Percentiles rank a stretch among this genome's conserved stretches.
These are phyloP conservation scores for Bombus superbus DNA, from an alignment of 1,140 invertebrate genomes.

Conservation along the genomic window DNA sequence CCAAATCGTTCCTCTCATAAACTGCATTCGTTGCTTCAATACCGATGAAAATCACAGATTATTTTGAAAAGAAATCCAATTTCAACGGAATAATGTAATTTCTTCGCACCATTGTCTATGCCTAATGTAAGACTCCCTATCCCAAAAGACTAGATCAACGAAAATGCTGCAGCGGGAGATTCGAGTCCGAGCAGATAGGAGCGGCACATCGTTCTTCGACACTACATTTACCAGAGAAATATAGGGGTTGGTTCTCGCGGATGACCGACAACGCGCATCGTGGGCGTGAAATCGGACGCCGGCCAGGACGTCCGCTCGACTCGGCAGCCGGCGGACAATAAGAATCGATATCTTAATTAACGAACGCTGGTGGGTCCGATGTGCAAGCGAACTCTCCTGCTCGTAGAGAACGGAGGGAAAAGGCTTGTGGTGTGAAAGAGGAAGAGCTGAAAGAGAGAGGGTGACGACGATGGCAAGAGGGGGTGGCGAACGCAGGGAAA, in stretches of 20 bases:
- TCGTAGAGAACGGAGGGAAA: slow-evolving; percentile 49
- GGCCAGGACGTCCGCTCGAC: slow-evolving; percentile 73
- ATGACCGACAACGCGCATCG: slow-evolving; percentile 66
- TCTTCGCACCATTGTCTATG: not conserved
- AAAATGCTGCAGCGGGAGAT: not conserved
- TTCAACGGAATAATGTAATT: not conserved
- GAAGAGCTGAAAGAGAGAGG: slow-evolving; percentile 30
- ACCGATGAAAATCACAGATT: not conserved
- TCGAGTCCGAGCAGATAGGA: not conserved
- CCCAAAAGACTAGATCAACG: no score
- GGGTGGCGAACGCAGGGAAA: slow-evolving; percentile 65
- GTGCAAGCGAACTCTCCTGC: slow-evolving; percentile 58
- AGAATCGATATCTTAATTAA: slow-evolving; percentile 83
- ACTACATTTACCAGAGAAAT: slow-evolving; percentile 8
- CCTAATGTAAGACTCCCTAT: no score
- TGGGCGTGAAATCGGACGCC: slow-evolving; percentile 70
- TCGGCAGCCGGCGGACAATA: slow-evolving; percentile 75
- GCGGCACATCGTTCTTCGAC: not conserved
- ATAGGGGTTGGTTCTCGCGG: slow-evolving; percentile 59
- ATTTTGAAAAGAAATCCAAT: not conserved
- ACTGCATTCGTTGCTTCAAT: not conserved
- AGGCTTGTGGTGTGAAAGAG: slow-evolving; percentile 40
- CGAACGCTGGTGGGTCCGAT: slow-evolving; percentile 66
- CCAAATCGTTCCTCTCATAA: not conserved
- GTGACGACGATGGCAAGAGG: slow-evolving; percentile 19